Conservation (phyloP, 2,888 invertebrate genomes). For the Polyommatus icarus region DNA sequence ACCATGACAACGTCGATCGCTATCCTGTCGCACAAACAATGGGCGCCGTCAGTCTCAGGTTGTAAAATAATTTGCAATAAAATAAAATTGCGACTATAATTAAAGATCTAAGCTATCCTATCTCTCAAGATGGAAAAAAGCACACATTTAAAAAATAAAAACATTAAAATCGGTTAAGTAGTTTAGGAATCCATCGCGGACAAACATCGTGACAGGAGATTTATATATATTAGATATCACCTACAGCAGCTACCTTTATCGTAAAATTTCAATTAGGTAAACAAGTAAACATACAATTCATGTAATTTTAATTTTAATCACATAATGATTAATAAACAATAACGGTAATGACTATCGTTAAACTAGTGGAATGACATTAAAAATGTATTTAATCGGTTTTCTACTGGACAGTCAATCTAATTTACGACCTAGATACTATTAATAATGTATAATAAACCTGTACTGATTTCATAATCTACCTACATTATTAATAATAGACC, state of each 20-base stretch:
- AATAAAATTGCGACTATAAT: too few relatives aligned
- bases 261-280: not conserved
- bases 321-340: constrained; percentile 10
- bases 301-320: not conserved
- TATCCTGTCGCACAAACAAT: too few relatives aligned
- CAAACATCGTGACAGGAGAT: too few relatives aligned
- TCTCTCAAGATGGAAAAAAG: too few relatives aligned
- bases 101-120: too few relatives aligned
- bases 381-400: constrained; percentile 23
- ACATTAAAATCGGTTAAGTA: too few relatives aligned
- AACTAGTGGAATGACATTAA: constrained; percentile 9
- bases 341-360: constrained; percentile 19
- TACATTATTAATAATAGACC: constrained; percentile 16
- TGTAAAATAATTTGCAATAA: too few relatives aligned
- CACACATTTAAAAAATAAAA: too few relatives aligned
- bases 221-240: too few relatives aligned
- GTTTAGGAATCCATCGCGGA: too few relatives aligned
- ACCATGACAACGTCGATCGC: too few relatives aligned
- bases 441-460: constrained; percentile 24
- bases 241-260: not conserved
- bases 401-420: constrained; percentile 4
- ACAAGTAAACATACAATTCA: not conserved
- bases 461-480: constrained; percentile 11
- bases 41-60: too few relatives aligned
- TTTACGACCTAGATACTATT: constrained; percentile 24